Evolutionary conservation across 2,888 invertebrate species (phyloP), one percentile per base, ranked within the genome.

Genomic region (Aphodius sticticus): DNA sequence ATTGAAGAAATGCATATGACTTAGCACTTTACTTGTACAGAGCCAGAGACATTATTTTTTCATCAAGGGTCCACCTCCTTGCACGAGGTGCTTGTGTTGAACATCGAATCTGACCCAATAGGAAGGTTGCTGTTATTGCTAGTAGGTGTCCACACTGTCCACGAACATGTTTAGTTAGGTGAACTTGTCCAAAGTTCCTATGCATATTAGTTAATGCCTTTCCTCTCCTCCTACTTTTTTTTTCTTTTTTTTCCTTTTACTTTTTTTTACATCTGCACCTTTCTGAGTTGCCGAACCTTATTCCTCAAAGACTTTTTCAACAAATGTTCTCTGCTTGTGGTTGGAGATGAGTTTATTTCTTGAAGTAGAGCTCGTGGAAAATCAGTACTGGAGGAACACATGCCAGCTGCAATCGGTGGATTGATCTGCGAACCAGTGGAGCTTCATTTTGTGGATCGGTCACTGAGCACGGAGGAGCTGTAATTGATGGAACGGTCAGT

Each of bases 31-130:
- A 5, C 12, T 53, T 53, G 6, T 53, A 53, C 53, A 53, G 53
- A 53, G 53, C 53, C 53, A 53, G 53, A 53, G 53, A 53, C 53
- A 53, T 53, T 53, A 53, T 53, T 53, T 53, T 53, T 53, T 53
- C 53, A 53, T 53, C 53, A 12, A 53, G 53, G 53, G 53, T 53
- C 53, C 53, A 53, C 53, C 53, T 53, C 12, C 53, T 53, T 53
- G 53, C 53, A 53, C 53, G 53, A 53, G 53, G 53, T 53, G 53
- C 53, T 53, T 53, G 53, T 53, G 53, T 53, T 53, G 53, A 53
- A 53, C 53, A 53, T 53, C 53, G 53, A 53, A 53, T 53, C 53
- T 53, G 53, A 53, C 53, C 53, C 53, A 53, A 53, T 53, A 53
- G 53, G 12, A 53, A 53, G 53, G 53, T 53, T 53, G 53, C 53